Evolutionary conservation across 64 coral and sea anemone species (phyloP).

Genomic region (Anthopleura sola): DNA sequence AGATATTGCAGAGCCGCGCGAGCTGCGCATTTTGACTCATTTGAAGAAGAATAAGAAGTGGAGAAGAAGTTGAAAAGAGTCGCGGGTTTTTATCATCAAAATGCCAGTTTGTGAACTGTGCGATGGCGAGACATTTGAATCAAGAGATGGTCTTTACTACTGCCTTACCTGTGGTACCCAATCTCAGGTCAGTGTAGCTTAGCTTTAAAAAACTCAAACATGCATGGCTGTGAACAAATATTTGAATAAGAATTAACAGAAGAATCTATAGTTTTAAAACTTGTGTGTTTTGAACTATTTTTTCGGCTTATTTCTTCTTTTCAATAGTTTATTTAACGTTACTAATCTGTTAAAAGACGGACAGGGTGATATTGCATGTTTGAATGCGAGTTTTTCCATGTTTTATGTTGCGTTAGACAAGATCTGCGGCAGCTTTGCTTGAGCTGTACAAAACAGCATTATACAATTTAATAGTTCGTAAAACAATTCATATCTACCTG

Average conservation of each 20-base stretch:
- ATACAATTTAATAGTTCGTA: background rate
- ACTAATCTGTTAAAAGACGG: too few relatives aligned
- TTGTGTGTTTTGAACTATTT: too few relatives aligned
- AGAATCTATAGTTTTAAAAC: too few relatives aligned
- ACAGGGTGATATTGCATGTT: too few relatives aligned
- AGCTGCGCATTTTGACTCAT: background rate
- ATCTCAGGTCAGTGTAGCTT: background rate
- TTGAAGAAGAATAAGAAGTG: background rate
- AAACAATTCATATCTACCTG: background rate
- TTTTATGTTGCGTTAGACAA: too few relatives aligned
- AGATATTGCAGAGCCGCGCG: background rate
- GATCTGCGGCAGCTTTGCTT: too few relatives aligned
- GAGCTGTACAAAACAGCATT: background rate
- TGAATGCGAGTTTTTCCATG: too few relatives aligned
- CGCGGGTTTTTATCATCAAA: background rate
- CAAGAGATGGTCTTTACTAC: constrained; percentile 4
- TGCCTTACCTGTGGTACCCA: constrained; percentile 21
- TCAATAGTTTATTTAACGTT: too few relatives aligned
- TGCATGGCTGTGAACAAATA: too few relatives aligned
- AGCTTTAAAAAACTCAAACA: background rate
- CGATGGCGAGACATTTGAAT: constrained; percentile 22
- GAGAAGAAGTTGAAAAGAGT: background rate
- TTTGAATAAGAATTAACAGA: too few relatives aligned
- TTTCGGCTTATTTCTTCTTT: too few relatives aligned
- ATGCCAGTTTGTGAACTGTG: constrained; percentile 36